Percentiles rank a stretch among this genome's conserved stretches.
These are phyloP conservation scores for Hofmannophila pseudospretella DNA, from an alignment of 2,888 invertebrate genomes.

Conservation along the genomic window DNA sequence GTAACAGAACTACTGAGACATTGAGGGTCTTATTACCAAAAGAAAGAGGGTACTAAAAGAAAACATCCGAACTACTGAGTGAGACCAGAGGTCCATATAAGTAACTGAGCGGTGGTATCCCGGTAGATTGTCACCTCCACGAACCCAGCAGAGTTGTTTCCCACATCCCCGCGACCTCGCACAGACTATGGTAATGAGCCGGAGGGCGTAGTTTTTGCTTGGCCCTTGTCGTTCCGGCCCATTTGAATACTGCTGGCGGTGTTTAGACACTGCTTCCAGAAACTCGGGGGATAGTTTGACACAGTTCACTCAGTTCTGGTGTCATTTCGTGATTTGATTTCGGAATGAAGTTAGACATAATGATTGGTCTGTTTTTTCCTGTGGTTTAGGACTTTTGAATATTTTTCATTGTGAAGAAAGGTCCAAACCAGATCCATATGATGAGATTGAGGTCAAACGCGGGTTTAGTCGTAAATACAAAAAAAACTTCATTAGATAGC, in stretches of 20 bases:
- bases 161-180: constrained; percentile 27
- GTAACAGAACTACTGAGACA: too few species aligned
- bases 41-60: too few species aligned
- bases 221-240: constrained; percentile 37
- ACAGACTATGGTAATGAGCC: constrained; percentile 47
- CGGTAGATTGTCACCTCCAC: constrained; percentile 1
- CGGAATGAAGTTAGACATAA: not conserved
- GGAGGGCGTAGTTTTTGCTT: constrained; percentile 44
- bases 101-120: too few species aligned
- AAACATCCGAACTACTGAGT: too few species aligned
- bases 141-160: constrained; percentile 17
- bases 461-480: too few species aligned
- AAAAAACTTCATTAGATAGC: too few species aligned
- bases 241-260: constrained; percentile 39
- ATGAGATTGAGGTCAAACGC: too few species aligned
- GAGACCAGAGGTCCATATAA: too few species aligned
- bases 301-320: constrained; percentile 16
- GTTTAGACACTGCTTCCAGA: constrained; percentile 7
- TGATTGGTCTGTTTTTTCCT: constrained; percentile 5
- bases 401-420: too few species aligned
- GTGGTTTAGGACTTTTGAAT: too few species aligned
- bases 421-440: too few species aligned
- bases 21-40: too few species aligned
- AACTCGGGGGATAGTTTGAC: constrained; percentile 34
- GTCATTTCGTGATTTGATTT: constrained; percentile 5